phyloP scores from a whole-genome alignment of 1,140 invertebrate genomes.

The Akabosia matsudoensis region DNA sequence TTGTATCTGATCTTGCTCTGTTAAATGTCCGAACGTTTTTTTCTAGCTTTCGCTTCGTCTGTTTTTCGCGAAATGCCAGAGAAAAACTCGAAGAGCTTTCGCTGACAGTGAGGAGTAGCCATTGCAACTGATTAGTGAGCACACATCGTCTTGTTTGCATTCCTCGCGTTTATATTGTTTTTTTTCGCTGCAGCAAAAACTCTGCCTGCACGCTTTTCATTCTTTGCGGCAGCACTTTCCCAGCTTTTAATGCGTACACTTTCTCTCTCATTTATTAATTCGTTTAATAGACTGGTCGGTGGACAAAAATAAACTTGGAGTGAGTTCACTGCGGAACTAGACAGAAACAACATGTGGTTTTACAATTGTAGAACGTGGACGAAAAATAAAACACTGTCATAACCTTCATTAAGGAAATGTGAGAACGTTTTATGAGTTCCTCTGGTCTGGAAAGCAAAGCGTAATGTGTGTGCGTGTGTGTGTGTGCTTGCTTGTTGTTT shows the following conservation, averaged over 20 bases:
- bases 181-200: neutral
- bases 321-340: too few species aligned
- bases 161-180: neutral
- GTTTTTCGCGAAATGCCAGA: neutral
- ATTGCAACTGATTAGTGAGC: neutral
- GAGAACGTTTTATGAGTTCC: neutral
- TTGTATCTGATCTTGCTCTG: too few species aligned
- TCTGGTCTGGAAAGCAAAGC: too few species aligned
- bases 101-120: conserved; percentile 12
- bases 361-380: neutral
- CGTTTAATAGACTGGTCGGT: too few species aligned
- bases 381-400: neutral
- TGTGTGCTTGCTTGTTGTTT: too few species aligned
- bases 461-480: neutral
- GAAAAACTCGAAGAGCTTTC: neutral
- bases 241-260: too few species aligned
- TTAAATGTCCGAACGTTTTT: too few species aligned
- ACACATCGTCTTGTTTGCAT: conserved; percentile 17
- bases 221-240: too few species aligned
- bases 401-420: neutral
- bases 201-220: neutral
- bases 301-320: too few species aligned
- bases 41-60: too few species aligned
- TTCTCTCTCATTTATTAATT: too few species aligned
- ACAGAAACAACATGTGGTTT: neutral